These are phyloP conservation scores for Neocloeon triangulifer DNA, from an alignment of 1,140 invertebrate genomes.

Conservation along the genomic window DNA sequence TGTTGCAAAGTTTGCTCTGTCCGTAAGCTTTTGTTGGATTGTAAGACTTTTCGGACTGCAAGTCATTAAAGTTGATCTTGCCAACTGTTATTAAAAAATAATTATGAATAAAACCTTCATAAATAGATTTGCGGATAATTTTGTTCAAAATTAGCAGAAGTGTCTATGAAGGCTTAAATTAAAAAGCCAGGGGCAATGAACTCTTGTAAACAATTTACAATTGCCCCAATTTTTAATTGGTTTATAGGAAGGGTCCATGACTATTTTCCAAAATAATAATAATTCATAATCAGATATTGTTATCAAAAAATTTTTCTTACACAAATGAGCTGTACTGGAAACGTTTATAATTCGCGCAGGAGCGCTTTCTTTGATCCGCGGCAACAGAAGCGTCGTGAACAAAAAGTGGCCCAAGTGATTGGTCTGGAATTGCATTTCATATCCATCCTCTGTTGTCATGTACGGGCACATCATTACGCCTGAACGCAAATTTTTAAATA, in stretches of 20 bases:
- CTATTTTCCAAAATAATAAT: too few species aligned
- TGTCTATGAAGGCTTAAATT: too few species aligned
- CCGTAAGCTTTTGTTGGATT: conserved; percentile 31
- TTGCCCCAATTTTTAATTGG: too few species aligned
- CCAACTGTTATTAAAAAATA: conserved; percentile 28
- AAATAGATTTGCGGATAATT: too few species aligned
- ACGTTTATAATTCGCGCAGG: conserved; percentile 25
- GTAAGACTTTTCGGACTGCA: conserved; percentile 39
- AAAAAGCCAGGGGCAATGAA: too few species aligned
- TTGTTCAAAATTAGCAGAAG: too few species aligned
- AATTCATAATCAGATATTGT: too few species aligned
- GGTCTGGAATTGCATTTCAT: conserved; percentile 59
- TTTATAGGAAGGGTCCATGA: too few species aligned
- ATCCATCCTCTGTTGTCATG: conserved; percentile 48
- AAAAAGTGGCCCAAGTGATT: conserved; percentile 69
- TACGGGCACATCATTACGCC: conserved; percentile 6
- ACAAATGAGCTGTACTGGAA: conserved; percentile 22
- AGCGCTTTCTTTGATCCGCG: conserved; percentile 23
- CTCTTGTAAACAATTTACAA: too few species aligned
- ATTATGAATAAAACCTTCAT: too few species aligned
- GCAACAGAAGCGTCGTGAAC: conserved; percentile 55
- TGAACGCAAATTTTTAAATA: neutral
- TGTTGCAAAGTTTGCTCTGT: conserved; percentile 52
- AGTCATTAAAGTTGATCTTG: conserved; percentile 39
- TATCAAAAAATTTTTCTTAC: neutral